Conservation (phyloP, 2,113 vertebrate genomes). For the Diglossa brunneiventris region DNA sequence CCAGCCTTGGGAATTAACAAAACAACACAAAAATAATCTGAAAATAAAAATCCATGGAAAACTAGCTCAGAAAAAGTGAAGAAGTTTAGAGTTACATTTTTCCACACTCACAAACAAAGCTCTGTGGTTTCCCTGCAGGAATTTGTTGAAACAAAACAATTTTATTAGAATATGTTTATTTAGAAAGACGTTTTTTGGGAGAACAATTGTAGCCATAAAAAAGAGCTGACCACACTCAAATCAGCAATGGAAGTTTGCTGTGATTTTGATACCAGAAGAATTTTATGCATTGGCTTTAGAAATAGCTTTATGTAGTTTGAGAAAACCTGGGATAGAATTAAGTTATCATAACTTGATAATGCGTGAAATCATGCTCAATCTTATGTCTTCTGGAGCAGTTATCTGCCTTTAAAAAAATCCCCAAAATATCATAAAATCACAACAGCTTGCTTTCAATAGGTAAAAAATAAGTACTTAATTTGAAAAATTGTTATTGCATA, state of each 20-base stretch:
- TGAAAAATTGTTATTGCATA: background rate
- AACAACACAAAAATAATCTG: background rate
- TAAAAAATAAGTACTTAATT: background rate
- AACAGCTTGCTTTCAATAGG: background rate
- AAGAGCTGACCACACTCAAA: background rate
- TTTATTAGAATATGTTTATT: background rate
- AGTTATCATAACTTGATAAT: background rate
- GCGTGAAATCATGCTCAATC: background rate
- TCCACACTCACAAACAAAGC: background rate
- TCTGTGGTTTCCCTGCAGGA: background rate
- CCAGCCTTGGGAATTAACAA: background rate
- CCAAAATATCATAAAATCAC: background rate
- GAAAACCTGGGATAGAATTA: background rate
- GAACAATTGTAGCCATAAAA: background rate
- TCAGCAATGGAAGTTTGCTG: background rate
- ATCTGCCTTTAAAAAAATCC: background rate
- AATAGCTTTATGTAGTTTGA: background rate
- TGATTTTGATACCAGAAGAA: background rate
- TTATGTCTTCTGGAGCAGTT: background rate
- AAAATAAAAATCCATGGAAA: background rate
- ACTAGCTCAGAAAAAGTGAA: background rate
- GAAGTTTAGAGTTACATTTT: background rate
- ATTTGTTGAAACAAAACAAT: background rate
- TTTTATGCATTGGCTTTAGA: background rate
- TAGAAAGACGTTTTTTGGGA: background rate